phyloP scores from a whole-genome alignment of 92 coral and sea anemone genomes.

The Galaxea fascicularis region DNA sequence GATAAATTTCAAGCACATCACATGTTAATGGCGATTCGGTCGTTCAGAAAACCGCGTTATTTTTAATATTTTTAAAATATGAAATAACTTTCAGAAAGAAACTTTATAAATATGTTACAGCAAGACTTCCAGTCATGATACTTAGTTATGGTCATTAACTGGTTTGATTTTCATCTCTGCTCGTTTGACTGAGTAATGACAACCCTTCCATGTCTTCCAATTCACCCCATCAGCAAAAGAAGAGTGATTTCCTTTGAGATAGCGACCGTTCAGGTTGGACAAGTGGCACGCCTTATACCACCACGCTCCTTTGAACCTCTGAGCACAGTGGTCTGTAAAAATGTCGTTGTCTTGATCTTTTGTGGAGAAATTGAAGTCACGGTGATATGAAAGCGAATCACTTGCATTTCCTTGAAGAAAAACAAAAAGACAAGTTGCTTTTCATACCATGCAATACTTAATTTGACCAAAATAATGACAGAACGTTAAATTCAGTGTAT shows the following conservation, averaged over 20 bases:
- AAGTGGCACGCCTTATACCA: constrained; percentile 44
- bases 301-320: constrained; percentile 51
- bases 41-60: no score
- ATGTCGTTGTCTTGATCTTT: constrained; percentile 50
- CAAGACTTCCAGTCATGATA: no score
- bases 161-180: constrained; percentile 73
- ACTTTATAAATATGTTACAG: no score
- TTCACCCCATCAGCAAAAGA: constrained; percentile 43
- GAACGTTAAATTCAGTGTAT: not conserved
- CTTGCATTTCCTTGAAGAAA: constrained; percentile 51
- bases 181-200: constrained; percentile 29
- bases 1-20: no score
- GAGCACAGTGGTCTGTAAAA: constrained; percentile 29
- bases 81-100: no score
- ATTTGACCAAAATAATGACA: not conserved
- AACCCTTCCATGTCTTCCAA: constrained; percentile 56
- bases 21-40: no score
- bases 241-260: constrained; percentile 11
- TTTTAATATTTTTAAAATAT: no score
- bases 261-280: constrained; percentile 62
- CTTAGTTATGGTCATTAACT: not conserved
- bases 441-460: not conserved
- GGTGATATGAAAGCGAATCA: constrained; percentile 43
- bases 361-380: constrained; percentile 20
- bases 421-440: constrained; percentile 11